A percentile compares a stretch with the other conserved stretches of the same genome.
Evolutionary conservation across 2,888 invertebrate genomes (phyloP).

Genomic region (Furcula furcula): DNA sequence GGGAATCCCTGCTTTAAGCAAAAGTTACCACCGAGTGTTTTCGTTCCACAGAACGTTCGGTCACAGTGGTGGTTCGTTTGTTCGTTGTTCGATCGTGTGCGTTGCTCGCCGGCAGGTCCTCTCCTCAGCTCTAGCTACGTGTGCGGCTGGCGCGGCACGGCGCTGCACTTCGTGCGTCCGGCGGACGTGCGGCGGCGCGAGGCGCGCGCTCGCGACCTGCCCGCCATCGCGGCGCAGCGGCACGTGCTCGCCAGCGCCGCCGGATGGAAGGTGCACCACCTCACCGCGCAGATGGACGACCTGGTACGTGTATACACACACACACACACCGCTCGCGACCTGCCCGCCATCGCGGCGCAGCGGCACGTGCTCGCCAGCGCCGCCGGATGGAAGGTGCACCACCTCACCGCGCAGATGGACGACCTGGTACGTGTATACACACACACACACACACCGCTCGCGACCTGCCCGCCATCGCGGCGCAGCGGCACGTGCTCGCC

Average conservation of each 20-base stretch:
- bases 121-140: conserved; percentile 66
- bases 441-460: not conserved
- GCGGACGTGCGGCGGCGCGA: conserved; percentile 95
- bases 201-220: conserved; percentile 87
- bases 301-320: too few relatives aligned
- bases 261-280: conserved; percentile 97
- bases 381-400: conserved; percentile 97
- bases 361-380: conserved; percentile 50
- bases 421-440: conserved; percentile 91
- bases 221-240: conserved; percentile 94
- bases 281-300: conserved; percentile 96
- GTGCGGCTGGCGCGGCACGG: conserved; percentile 76
- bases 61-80: too few relatives aligned
- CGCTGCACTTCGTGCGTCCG: conserved; percentile 72
- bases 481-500: too few relatives aligned
- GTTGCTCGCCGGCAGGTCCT: conserved; percentile 48
- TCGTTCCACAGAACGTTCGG: too few relatives aligned
- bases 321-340: too few relatives aligned
- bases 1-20: too few relatives aligned
- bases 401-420: conserved; percentile 95
- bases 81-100: conserved; percentile 2
- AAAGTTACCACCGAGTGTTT: too few relatives aligned
- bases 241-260: conserved; percentile 93
- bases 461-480: not conserved
- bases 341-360: not conserved